Evolutionary conservation across 2,113 vertebrate species (phyloP).

Genomic region (Anas platyrhynchos): DNA sequence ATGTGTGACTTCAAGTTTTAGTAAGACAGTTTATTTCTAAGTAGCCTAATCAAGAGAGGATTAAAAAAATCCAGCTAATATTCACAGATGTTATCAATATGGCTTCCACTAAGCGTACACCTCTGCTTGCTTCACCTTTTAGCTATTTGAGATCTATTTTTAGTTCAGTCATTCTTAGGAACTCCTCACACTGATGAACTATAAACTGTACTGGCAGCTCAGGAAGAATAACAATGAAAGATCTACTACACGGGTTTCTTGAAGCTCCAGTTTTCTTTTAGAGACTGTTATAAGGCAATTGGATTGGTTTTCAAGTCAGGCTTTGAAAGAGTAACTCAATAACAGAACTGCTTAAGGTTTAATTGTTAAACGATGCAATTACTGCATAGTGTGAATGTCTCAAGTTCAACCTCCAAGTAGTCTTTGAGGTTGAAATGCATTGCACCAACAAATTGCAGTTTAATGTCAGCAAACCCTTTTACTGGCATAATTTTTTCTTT

Average conservation of each 20-base stretch:
- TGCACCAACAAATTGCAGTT: neutral
- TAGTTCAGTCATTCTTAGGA: neutral
- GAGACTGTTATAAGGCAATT: neutral
- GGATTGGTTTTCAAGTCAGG: neutral
- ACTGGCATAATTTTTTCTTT: constrained; percentile 19
- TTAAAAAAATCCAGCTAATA: neutral
- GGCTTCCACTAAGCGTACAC: neutral
- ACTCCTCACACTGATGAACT: neutral
- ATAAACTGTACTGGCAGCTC: neutral
- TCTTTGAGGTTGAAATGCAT: constrained; percentile 3
- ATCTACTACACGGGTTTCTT: neutral
- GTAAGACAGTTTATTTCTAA: neutral
- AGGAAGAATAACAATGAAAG: neutral
- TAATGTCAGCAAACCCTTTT: constrained; percentile 24
- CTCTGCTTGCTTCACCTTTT: neutral
- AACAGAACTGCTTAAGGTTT: neutral
- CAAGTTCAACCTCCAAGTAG: neutral
- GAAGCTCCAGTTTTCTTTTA: neutral
- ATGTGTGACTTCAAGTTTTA: neutral
- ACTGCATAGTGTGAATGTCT: neutral
- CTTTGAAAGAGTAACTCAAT: neutral
- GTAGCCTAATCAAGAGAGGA: neutral
- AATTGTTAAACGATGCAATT: neutral
- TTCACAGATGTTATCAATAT: neutral
- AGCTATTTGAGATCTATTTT: neutral